Base-by-base conservation (phyloP, 2,888 invertebrate genomes). In the Pterobdella sp. region DNA sequence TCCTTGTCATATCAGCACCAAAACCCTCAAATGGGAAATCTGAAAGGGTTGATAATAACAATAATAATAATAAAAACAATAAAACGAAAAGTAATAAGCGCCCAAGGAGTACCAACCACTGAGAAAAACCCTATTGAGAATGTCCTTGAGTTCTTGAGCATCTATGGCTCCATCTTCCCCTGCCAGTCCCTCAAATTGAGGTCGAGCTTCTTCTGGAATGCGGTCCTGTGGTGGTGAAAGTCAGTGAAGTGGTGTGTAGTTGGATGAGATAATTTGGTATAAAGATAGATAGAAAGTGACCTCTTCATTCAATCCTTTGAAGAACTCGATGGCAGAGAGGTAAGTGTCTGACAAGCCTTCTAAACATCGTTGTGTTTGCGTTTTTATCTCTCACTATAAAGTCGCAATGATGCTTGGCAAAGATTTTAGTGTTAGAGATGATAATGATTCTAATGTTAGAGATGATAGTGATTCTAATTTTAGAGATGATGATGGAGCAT, bases 1-100 rank as follows among this genome's bases (percentile, higher is more conserved):
- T 92, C 75, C 93, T 88, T 81, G 93, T 93, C 7, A 92, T 89
- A 76, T 94, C 94, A 84, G 91, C 90, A 1, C 91, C 91, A 85
- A 94, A 94, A 32, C 91, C 93, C 36, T 84, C 83, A 60, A 89
- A 88, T 77, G 88, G 72, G 74, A 79, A 79, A 36, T 79, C 79
- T 79, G 75, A 14, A 73, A 72, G 31, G 32, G 22, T 37, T 34
- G 36, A 31, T 32, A 70, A 34, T 3, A 34, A 32, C 60, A 60
- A 31, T 60, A 1, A 2, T 1, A 31, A 10, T 31, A 1, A 60
- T 18, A 31, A 7, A 1, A 4, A 31, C 4, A n/a, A n/a, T n/a
- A n/a, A n/a, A n/a, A n/a, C n/a, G n/a, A n/a, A n/a, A n/a, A n/a
- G n/a, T n/a, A n/a, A n/a, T n/a, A n/a, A n/a, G n/a, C n/a, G n/a